These are phyloP conservation scores for Conchocele bisecta DNA, from an alignment of 2,888 invertebrate genomes.

Conservation along the genomic window DNA sequence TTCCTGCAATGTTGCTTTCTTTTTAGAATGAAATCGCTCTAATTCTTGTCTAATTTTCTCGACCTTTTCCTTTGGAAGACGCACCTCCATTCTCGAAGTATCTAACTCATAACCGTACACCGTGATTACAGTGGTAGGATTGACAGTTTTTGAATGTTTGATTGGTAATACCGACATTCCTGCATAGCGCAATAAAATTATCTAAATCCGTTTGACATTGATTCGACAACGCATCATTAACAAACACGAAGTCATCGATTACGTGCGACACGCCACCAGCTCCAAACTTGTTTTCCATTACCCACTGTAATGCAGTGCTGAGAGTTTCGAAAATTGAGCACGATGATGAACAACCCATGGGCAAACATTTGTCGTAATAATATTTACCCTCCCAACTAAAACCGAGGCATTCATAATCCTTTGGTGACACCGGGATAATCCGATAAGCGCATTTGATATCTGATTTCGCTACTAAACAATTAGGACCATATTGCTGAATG, in stretches of 20 bases:
- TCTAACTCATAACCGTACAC: conserved; percentile 33
- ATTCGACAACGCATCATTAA: conserved; percentile 7
- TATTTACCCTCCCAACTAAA: conserved; percentile 10
- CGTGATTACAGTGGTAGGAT: conserved; percentile 1
- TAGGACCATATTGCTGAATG: conserved; percentile 8
- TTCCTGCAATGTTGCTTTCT: conserved; percentile 1
- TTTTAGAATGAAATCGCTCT: not conserved
- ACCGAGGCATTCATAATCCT: conserved; percentile 27
- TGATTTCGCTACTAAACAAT: conserved; percentile 27
- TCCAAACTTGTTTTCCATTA: conserved; percentile 1
- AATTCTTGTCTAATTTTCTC: conserved; percentile 10
- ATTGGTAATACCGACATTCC: conserved; percentile 5
- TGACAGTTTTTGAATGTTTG: conserved; percentile 4
- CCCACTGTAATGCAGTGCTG: conserved; percentile 32
- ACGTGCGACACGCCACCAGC: conserved; percentile 19
- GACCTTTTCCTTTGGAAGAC: conserved; percentile 15
- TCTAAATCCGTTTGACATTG: conserved; percentile 14
- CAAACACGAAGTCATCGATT: conserved; percentile 36
- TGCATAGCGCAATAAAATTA: conserved; percentile 4
- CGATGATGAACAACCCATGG: conserved; percentile 30
- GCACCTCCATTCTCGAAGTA: conserved; percentile 6
- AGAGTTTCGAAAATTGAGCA: conserved; percentile 30
- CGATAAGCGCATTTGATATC: conserved; percentile 43
- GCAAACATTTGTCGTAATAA: conserved; percentile 29
- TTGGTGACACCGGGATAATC: conserved; percentile 20